These are phyloP conservation scores for Pyralis farinalis DNA, from an alignment of 2,888 invertebrate species.

Conservation along the genomic window DNA sequence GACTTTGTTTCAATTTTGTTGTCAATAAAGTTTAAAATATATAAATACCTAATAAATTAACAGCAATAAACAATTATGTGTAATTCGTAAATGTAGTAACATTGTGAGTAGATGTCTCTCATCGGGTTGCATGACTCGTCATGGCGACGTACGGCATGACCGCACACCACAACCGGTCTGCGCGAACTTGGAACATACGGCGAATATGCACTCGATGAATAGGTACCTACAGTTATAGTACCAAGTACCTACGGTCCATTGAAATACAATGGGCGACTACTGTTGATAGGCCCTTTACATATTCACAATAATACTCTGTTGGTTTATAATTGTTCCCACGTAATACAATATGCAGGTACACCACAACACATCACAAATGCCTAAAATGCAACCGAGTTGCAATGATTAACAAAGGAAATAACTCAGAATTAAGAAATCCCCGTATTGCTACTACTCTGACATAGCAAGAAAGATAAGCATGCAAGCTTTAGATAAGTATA, in stretches of 20 bases:
- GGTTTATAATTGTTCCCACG: slow-evolving; percentile 4
- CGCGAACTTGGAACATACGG: slow-evolving; percentile 25
- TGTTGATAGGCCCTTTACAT: slow-evolving; percentile 20
- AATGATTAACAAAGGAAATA: too few species aligned
- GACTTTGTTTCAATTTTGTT: too few species aligned
- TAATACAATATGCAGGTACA: background rate
- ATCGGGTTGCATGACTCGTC: slow-evolving; percentile 1
- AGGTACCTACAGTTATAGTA: slow-evolving; percentile 13
- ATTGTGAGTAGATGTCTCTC: background rate
- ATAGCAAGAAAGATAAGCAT: too few species aligned
- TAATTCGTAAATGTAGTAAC: background rate
- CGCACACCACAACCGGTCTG: slow-evolving; percentile 54
- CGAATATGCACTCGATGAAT: slow-evolving; percentile 21
- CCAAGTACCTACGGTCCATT: slow-evolving; percentile 9
- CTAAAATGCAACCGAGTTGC: too few species aligned
- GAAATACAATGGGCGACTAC: slow-evolving; percentile 25
- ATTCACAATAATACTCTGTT: slow-evolving; percentile 6
- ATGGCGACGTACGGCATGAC: slow-evolving; percentile 39
- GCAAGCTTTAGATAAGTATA: too few species aligned
- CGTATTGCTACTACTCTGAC: too few species aligned
- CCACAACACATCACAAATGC: too few species aligned
- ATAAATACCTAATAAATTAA: too few species aligned
- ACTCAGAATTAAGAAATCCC: too few species aligned
- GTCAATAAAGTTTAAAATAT: too few species aligned
- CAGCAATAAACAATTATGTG: too few species aligned